Evolutionary conservation across 2,113 vertebrate genomes (phyloP), one percentile per base, ranked within the genome.

Genomic region (Coregonus clupeaformis): DNA sequence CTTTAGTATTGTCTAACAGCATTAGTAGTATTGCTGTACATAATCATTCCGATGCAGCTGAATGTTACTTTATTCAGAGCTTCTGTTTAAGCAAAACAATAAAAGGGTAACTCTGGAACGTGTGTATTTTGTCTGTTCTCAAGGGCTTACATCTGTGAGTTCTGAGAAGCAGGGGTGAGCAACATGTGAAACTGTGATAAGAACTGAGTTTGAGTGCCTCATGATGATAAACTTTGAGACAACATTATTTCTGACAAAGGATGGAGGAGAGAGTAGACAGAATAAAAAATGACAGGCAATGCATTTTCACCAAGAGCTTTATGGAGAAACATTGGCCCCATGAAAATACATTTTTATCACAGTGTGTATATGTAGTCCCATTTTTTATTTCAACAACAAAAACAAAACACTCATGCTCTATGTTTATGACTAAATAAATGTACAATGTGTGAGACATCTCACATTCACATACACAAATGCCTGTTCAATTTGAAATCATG

Each of bases 301-400:
- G 47, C 24, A 63, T 75, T 69, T 73, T 86, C 69, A 85, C 79
- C 81, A 69, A 77, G 52, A 82, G 47, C 76, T 89, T 87, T 82
- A 86, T 89, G 79, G 80, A 86, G 73, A 82, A 88, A 80, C 57
- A 30, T 89, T 92, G 91, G 89, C 90, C 91, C 91, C 88, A 30
- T 79, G 66, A 82, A 82, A 88, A 78, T 78, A 32, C 69, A 64
- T 73, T 65, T 30, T 71, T 60, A 75, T 76, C 76, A 71, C 13
- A 49, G 47, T 60, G 18, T 32, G 70, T 52, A 79, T 14, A 24
- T 83, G 82, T 71, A 83, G 65, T 77, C 73, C 42, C 42, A 74
- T 49, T 77, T n/a, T 27, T 13, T 45, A 70, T 64, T 70, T 12
- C 78, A n/a, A n/a, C n/a, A n/a, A 62, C 65, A 74, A 81, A 66